Conservation (phyloP, 2,888 invertebrate genomes). For the Tigriopus californicus region DNA sequence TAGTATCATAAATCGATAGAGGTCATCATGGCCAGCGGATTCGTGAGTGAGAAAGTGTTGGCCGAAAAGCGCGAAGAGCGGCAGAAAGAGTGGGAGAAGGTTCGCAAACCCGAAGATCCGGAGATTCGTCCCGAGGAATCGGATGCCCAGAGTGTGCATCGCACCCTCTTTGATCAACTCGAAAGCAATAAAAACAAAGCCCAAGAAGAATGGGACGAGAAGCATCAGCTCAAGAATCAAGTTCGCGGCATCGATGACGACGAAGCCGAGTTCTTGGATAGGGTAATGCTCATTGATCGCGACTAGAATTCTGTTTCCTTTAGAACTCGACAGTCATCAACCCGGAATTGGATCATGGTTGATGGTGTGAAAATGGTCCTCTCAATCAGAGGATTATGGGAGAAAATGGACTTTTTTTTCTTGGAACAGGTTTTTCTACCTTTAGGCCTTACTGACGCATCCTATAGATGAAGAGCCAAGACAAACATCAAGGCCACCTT, state of each 20-base stretch:
- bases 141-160: slow-evolving; percentile 39
- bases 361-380: too few relatives aligned
- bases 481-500: too few relatives aligned
- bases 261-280: slow-evolving; percentile 80
- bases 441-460: too few relatives aligned
- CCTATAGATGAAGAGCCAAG: too few relatives aligned
- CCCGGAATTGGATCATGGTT: too few relatives aligned
- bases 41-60: slow-evolving; percentile 70
- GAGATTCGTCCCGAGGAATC: slow-evolving; percentile 69
- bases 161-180: slow-evolving; percentile 76
- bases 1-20: too few relatives aligned
- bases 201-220: slow-evolving; percentile 84
- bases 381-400: too few relatives aligned
- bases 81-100: slow-evolving; percentile 94
- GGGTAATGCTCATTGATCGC: slow-evolving; percentile 70
- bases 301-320: too few relatives aligned
- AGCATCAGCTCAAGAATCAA: slow-evolving; percentile 42
- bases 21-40: slow-evolving; percentile 64
- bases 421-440: too few relatives aligned
- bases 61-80: slow-evolving; percentile 56
- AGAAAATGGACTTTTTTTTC: too few relatives aligned
- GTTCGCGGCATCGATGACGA: slow-evolving; percentile 79
- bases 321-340: too few relatives aligned
- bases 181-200: slow-evolving; percentile 80
- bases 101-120: slow-evolving; percentile 73